Conservation (phyloP, 92 coral and sea anemone genomes). For the Chrysogorgia sp. region DNA sequence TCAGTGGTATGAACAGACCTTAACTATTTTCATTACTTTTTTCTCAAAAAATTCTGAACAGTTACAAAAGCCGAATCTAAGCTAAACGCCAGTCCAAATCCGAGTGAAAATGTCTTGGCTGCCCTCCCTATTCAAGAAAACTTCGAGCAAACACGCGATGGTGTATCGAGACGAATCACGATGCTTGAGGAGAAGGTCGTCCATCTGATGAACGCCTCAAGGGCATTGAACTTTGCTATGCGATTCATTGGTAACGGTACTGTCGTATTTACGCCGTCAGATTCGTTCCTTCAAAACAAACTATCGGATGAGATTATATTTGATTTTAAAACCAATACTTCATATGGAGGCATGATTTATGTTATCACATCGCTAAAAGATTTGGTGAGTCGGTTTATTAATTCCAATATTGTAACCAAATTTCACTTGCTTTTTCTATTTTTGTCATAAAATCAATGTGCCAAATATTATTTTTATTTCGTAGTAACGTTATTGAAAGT, state of each 20-base stretch:
- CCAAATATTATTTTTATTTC: too few species aligned
- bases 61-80: slow-evolving; percentile 31
- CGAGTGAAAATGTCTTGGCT: slow-evolving; percentile 26
- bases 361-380: slow-evolving; percentile 42
- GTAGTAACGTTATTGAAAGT: too few species aligned
- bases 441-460: too few species aligned
- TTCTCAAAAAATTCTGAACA: too few species aligned
- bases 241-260: slow-evolving; percentile 43
- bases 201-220: slow-evolving; percentile 23
- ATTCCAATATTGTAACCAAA: too few species aligned
- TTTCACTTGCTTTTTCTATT: too few species aligned
- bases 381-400: not conserved
- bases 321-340: slow-evolving; percentile 65
- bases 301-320: slow-evolving; percentile 51
- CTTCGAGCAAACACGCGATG: slow-evolving; percentile 19
- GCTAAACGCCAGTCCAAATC: not conserved
- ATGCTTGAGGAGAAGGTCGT: not conserved
- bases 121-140: slow-evolving; percentile 30
- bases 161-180: slow-evolving; percentile 9
- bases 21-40: not conserved
- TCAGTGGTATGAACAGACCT: not conserved
- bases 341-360: slow-evolving; percentile 63
- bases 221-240: slow-evolving; percentile 47
- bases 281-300: slow-evolving; percentile 41
- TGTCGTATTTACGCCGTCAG: slow-evolving; percentile 43